Evolutionary conservation across 2,113 vertebrate genomes (phyloP), one percentile per base, ranked within the genome.

Genomic region (Cheilinus undulatus): DNA sequence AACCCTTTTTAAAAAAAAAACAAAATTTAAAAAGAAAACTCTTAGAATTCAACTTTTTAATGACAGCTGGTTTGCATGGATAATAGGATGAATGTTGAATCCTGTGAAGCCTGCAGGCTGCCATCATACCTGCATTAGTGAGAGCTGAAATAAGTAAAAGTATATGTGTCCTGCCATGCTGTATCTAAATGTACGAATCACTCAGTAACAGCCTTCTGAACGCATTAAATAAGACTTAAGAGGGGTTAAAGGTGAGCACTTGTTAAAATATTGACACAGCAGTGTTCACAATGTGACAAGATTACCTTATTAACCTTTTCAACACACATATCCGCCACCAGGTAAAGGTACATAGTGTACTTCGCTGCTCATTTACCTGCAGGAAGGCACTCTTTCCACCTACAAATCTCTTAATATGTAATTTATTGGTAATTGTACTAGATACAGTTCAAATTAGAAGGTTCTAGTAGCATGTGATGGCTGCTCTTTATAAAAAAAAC

Each of bases 271-370:
- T 34, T 79, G 26, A 68, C 43, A 43, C 32, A 27, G 50, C 28
- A n/a, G 23, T 7, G 20, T 46, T 60, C 23, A 17, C 13, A 68
- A 23, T 24, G 14, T 23, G 8, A 40, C 23, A 26, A 52, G 52
- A 66, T 61, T 22, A 77, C 14, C 48, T 13, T 3, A 9, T 61
- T 67, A 59, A 78, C 61, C 70, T 68, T 59, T 50, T 20, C 48
- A 26, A 58, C 13, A 58, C 13, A 28, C 2, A 9, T 46, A 27
- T 10, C 34, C 34, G 14, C 0, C 22, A 53, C 58, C 12, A 42
- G 43, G 69, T 70, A 30, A 65, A 8, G 4, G 63, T 12, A 23
- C 28, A 51, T 42, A 6, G 22, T 53, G 61, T 40, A 13, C 36
- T 40, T 42, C 8, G 49, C 8, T 4, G 43, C 59, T 57, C 60